Evolutionary conservation across 2,113 vertebrate species (phyloP).

Genomic region (Ranitomeya variabilis): DNA sequence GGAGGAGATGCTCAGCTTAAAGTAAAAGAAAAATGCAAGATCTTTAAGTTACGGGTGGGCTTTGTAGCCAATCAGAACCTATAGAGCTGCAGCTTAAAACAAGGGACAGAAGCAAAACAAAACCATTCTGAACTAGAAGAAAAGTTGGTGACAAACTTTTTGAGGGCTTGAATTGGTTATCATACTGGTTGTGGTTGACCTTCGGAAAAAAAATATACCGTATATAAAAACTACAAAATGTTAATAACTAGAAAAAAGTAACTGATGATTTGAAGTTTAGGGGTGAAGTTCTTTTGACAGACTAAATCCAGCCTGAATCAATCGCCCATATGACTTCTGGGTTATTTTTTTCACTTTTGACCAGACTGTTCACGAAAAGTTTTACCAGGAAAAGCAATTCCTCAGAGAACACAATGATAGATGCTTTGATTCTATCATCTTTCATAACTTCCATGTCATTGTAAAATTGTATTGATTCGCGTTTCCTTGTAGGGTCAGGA

Average conservation of each 20-base stretch:
- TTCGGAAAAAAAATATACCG: neutral
- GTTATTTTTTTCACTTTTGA: neutral
- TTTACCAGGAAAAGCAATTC: slow-evolving; percentile 64
- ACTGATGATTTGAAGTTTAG: too few species aligned
- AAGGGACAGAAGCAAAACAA: neutral
- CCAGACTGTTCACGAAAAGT: neutral
- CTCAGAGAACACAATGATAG: slow-evolving; percentile 60
- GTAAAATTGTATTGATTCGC: slow-evolving; percentile 58
- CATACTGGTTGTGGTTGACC: neutral
- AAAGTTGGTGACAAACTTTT: neutral
- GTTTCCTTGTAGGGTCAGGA: slow-evolving; percentile 62
- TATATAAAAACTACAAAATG: too few species aligned
- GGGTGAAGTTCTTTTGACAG: neutral
- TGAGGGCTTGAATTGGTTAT: neutral
- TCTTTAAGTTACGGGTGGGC: neutral
- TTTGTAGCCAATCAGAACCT: neutral
- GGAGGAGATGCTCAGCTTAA: too few species aligned
- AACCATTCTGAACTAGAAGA: too few species aligned
- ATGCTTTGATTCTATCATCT: slow-evolving; percentile 60
- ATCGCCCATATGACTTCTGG: neutral
- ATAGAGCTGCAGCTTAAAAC: neutral
- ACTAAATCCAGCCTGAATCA: neutral
- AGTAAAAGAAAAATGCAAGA: too few species aligned
- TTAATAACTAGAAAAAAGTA: too few species aligned
- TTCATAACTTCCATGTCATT: slow-evolving; percentile 61